phyloP scores from a whole-genome alignment of 2,113 vertebrate species.

The Malurus alboscapulatus region DNA sequence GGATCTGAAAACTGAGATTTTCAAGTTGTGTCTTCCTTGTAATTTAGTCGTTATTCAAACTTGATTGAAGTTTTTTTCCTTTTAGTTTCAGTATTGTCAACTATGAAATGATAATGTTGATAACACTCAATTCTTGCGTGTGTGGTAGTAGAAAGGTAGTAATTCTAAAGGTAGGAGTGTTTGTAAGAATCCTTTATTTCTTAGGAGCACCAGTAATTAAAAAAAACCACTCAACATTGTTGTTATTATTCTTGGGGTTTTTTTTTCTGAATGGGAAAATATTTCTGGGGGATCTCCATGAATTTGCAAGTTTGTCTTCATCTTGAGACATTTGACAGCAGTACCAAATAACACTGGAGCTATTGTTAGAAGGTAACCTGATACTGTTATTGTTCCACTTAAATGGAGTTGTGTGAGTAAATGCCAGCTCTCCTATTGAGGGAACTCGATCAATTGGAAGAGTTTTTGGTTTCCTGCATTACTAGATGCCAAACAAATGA shows the following conservation, averaged over 20 bases:
- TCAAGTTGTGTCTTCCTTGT: background rate
- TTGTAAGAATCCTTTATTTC: background rate
- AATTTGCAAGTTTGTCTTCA: slow-evolving; percentile 45
- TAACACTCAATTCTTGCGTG: background rate
- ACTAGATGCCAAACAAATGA: slow-evolving; percentile 33
- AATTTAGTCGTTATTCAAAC: background rate
- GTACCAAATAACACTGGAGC: slow-evolving; percentile 30
- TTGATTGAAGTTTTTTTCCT: background rate
- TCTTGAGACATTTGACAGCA: slow-evolving; percentile 46
- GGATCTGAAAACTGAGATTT: background rate
- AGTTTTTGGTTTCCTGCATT: slow-evolving; percentile 60
- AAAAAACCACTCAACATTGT: accelerated
- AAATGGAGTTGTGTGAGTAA: slow-evolving; percentile 5
- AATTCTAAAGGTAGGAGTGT: background rate
- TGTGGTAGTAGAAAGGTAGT: background rate
- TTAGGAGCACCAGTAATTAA: background rate
- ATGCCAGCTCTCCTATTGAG: slow-evolving; percentile 56
- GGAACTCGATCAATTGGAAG: slow-evolving; percentile 52
- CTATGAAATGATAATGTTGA: background rate
- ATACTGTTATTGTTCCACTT: slow-evolving; percentile 68
- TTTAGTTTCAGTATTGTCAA: background rate
- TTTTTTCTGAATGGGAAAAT: slow-evolving; percentile 11
- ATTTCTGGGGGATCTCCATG: slow-evolving; percentile 40
- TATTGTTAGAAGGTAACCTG: slow-evolving; percentile 64
- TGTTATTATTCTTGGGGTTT: background rate